A percentile compares a stretch with the other conserved stretches of the same genome.
phyloP scores from a whole-genome alignment of 2,797 vertebrate species.

The Ptychadena robeensis region DNA sequence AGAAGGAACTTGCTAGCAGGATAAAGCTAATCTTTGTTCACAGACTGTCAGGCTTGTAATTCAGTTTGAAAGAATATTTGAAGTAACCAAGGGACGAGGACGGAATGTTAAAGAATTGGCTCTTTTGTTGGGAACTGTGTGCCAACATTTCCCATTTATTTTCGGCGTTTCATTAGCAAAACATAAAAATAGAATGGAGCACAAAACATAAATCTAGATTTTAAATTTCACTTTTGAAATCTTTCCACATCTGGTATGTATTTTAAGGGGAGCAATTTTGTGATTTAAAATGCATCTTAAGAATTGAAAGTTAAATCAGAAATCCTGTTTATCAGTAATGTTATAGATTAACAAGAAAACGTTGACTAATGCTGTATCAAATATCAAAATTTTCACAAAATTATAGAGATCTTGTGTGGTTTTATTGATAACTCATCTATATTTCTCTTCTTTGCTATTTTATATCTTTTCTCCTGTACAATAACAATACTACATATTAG shows the following conservation, averaged over 20 bases:
- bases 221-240: neutral
- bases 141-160: slow-evolving; percentile 25
- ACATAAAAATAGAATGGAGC: slow-evolving; percentile 3
- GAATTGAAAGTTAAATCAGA: neutral
- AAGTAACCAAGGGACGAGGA: slow-evolving; percentile 49
- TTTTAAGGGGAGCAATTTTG: too few relatives aligned
- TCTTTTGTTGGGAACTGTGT: slow-evolving; percentile 40
- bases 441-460: too few relatives aligned
- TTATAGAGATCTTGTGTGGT: too few relatives aligned
- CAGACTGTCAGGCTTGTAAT: slow-evolving; percentile 58
- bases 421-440: too few relatives aligned
- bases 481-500: too few relatives aligned
- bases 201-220: neutral
- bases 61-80: slow-evolving; percentile 56
- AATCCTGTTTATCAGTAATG: neutral
- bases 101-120: slow-evolving; percentile 42
- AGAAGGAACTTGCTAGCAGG: slow-evolving; percentile 34
- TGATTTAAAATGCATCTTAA: too few relatives aligned
- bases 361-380: too few relatives aligned
- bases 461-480: too few relatives aligned
- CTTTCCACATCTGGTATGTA: neutral
- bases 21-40: slow-evolving; percentile 60
- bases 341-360: too few relatives aligned
- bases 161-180: slow-evolving; percentile 7
- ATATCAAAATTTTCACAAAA: too few relatives aligned